Evolutionary conservation across 2,888 invertebrate genomes (phyloP), one percentile per base, ranked within the genome.

Genomic region (Nephrocerus scutellatus): DNA sequence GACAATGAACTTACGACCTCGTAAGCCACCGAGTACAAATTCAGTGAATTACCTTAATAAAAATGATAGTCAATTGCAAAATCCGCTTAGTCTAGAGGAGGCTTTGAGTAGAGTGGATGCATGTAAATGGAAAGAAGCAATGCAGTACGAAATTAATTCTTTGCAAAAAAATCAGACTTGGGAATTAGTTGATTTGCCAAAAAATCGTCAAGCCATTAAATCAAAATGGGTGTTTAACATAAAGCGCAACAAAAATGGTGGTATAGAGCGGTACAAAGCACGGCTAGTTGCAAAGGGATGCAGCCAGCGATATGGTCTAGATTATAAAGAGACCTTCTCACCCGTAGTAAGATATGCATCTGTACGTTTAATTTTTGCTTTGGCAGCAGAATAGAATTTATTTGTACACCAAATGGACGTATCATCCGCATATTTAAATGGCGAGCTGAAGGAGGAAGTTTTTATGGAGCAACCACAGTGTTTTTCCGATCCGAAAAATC

Each of bases 401-500:
- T 28, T 45, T 26, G 13, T 49, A 12, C 46, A 47, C 30, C 50
- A 48, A 10, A 33, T 48, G 29, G 47, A 47, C 29, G 41, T 50
- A 12, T 31, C 31, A 12, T 39, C 45, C 13, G 48, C 45, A 12
- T 50, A 48, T 31, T 28, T 48, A 13, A 44, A 47, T 12, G 34
- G 46, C 7, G 41, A 45, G n/a, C 16, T 50, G 10, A 13, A 39
- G 6, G 45, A 48, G 4, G 43, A 44, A 8, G 16, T 48, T 12
- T 50, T 39, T 19, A 45, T 47, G 42, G 33, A 44, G 19, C 44
- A 47, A 30, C 48, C 44, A 7, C 35, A 48, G 25, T 13, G 29
- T 13, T 50, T 42, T 25, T 25, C 24, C 7, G 26, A 36, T n/a
- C n/a, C n/a, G n/a, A n/a, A n/a, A n/a, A n/a, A n/a, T n/a, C n/a